Percentiles rank a stretch among this genome's conserved stretches.
phyloP scores from a whole-genome alignment of 35 echinoderm and acorn worm species.

The Heliocidaris erythrogramma region DNA sequence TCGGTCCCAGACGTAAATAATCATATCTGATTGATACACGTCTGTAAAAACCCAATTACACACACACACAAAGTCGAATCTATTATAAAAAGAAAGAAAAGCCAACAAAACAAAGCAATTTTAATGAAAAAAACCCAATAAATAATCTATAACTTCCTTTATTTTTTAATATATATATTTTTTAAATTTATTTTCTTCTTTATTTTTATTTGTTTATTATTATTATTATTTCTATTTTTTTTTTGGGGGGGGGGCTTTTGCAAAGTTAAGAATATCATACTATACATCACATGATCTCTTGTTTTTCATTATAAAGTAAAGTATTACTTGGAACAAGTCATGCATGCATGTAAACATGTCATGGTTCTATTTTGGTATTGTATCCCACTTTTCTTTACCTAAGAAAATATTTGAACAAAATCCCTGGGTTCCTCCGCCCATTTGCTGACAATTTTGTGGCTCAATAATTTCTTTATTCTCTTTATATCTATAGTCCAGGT shows the following conservation, averaged over 20 bases:
- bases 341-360: slow-evolving; percentile 2
- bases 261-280: background rate
- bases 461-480: background rate
- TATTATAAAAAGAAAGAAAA: too few species aligned
- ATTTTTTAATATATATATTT: too few species aligned
- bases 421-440: background rate
- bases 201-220: too few species aligned
- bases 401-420: slow-evolving; percentile 7
- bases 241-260: background rate
- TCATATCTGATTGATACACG: too few species aligned
- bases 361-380: background rate
- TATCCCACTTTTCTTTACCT: background rate
- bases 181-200: too few species aligned
- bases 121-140: too few species aligned
- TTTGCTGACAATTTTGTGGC: background rate
- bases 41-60: too few species aligned
- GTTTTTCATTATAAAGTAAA: background rate
- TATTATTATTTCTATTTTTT: too few species aligned
- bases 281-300: background rate
- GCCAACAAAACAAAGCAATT: too few species aligned
- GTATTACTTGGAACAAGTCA: background rate
- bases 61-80: too few species aligned
- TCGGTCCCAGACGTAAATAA: too few species aligned
- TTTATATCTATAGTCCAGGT: background rate
- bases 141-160: background rate